Base-by-base conservation (phyloP, 2,797 vertebrate genomes). In the Argentina silus region DNA sequence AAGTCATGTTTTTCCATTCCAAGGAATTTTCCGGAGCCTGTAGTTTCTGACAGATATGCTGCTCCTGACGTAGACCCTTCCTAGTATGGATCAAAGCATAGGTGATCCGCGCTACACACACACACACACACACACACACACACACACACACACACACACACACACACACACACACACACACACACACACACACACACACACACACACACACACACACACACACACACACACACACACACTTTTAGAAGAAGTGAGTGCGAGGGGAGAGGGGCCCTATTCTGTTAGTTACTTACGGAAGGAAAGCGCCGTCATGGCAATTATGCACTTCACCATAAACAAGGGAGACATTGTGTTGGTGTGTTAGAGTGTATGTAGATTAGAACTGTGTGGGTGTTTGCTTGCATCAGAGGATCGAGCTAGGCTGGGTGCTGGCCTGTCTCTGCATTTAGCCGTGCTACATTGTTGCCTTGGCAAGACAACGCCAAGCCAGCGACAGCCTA, bases 81-180 rank as follows among this genome's bases (percentile, higher is more conserved):
- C 42, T 44, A 44, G n/a, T n/a, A 63, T 63, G 61, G 36, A 43
- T 45, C 36, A 43, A n/a, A 63, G 61, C 6, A 42, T 43, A 62
- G 36, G 2, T 62, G 60, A 43, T n/a, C 2, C 9, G 11, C 21
- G n/a, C n/a, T n/a, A 55, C 48, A 68, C 15, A 47, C 21, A 23
- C 65, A 50, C 64, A 66, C 15, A 57, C 55, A 57, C 55, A 57
- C 55, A 57, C 55, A 57, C 55, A 57, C 55, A 57, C 55, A 57
- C 55, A 57, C 55, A 57, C 55, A 57, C 55, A 57, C 55, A 57
- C 55, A 57, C 55, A 57, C 55, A 57, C 55, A 57, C 55, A 57
- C 55, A 57, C 55, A 57, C 55, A 57, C 55, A 57, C 55, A 83
- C 74, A 81, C 36, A 72, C 77, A 75, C 62, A 78, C 78, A 79